phyloP scores from a whole-genome alignment of 2,113 vertebrate genomes.

The Myocastor coypus region DNA sequence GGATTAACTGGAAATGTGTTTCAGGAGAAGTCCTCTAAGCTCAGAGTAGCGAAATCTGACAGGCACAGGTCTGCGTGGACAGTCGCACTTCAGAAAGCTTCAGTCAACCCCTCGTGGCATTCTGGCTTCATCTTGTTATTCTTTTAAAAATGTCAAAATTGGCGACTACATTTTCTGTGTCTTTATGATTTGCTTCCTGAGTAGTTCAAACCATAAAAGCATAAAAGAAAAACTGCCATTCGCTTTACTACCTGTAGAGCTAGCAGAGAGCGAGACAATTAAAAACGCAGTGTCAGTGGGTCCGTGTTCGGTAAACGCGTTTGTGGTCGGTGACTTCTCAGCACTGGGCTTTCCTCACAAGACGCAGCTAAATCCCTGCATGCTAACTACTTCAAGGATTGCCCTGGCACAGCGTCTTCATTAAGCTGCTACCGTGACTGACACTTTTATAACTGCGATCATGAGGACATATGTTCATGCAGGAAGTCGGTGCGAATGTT shows the following conservation, averaged over 20 bases:
- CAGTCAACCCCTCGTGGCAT: not conserved
- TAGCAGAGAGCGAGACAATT: not conserved
- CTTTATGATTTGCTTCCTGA: not conserved
- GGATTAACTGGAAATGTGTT: not conserved
- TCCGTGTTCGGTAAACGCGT: not conserved
- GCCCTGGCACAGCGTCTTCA: not conserved
- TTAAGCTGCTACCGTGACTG: conserved; percentile 51
- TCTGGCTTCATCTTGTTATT: not conserved
- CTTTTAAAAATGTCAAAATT: not conserved
- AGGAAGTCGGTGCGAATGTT: not conserved
- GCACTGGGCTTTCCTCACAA: conserved; percentile 21
- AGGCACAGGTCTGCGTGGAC: not conserved
- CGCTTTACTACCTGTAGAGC: not conserved
- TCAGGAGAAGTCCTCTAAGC: not conserved
- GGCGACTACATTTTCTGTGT: not conserved
- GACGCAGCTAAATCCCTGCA: not conserved
- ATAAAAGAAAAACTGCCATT: not conserved
- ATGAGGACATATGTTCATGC: conserved; percentile 35
- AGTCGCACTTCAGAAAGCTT: not conserved
- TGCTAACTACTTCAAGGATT: conserved; percentile 56
- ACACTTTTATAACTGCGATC: not conserved
- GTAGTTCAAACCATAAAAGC: not conserved
- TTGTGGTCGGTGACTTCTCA: conserved; percentile 27
- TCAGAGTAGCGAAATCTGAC: not conserved
- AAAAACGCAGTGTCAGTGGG: not conserved